phyloP scores from a whole-genome alignment of 2,888 invertebrate genomes.

The Drosophila affinis region DNA sequence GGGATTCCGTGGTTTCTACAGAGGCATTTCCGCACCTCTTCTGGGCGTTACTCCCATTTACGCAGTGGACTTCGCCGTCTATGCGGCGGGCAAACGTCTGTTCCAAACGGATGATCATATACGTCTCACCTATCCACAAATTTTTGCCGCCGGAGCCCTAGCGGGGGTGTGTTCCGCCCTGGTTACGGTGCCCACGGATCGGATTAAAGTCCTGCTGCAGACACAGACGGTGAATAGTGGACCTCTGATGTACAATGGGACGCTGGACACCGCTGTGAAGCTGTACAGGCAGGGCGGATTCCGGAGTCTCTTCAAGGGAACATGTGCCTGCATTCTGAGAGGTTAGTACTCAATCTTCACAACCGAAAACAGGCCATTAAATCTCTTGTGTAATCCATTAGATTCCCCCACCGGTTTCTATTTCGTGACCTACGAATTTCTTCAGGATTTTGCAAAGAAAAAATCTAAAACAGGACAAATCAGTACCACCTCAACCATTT shows the following conservation, averaged over 20 bases:
- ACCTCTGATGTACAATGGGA: constrained; percentile 93
- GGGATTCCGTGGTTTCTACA: constrained; percentile 92
- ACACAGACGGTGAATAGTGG: constrained; percentile 89
- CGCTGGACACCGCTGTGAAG: constrained; percentile 94
- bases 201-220: constrained; percentile 98
- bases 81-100: constrained; percentile 95
- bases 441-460: constrained; percentile 91
- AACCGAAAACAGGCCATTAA: not conserved
- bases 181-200: constrained; percentile 99
- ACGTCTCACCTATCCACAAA: constrained; percentile 89
- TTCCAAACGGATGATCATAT: constrained; percentile 87
- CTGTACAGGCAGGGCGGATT: constrained; percentile 97
- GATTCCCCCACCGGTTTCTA: constrained; percentile 99
- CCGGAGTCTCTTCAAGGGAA: constrained; percentile 95
- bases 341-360: constrained; percentile 83
- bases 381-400: constrained; percentile 73
- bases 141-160: constrained; percentile 96
- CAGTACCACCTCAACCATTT: constrained; percentile 89
- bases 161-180: constrained; percentile 98
- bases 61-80: constrained; percentile 97
- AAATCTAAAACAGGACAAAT: constrained; percentile 83
- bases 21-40: constrained; percentile 95
- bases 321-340: constrained; percentile 92
- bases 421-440: constrained; percentile 97
- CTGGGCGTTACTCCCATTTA: constrained; percentile 99